Evolutionary conservation across 2,113 vertebrate species (phyloP).

Genomic region (Myrmecophaga tridactyla): DNA sequence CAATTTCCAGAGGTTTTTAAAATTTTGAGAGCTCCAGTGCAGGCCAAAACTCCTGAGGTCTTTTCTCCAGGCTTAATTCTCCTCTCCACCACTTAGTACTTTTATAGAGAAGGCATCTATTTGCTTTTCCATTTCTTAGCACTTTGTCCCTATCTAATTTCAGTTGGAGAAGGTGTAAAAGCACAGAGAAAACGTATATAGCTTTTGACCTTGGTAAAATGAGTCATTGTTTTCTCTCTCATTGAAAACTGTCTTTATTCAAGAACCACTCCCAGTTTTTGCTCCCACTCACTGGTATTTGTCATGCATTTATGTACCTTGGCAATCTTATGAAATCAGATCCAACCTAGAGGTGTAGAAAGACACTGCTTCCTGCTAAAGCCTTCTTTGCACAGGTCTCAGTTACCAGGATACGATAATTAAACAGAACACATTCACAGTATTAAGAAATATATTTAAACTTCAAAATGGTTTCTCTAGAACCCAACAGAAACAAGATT

Average conservation of each 20-base stretch:
- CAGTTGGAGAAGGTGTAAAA: slow-evolving; percentile 42
- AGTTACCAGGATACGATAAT: slow-evolving; percentile 32
- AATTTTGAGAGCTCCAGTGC: not conserved
- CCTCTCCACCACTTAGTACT: not conserved
- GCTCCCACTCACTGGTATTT: not conserved
- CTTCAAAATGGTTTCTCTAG: not conserved
- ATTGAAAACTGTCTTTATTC: slow-evolving; percentile 29
- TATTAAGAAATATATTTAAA: slow-evolving; percentile 23
- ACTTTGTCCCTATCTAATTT: slow-evolving; percentile 47
- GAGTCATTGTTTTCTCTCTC: slow-evolving; percentile 6
- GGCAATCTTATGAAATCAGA: not conserved
- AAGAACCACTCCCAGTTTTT: not conserved
- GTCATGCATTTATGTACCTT: not conserved
- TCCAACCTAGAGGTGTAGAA: not conserved
- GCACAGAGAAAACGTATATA: slow-evolving; percentile 45
- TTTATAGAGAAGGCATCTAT: slow-evolving; percentile 33
- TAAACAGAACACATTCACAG: not conserved
- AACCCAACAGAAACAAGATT: not conserved
- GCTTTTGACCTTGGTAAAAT: slow-evolving; percentile 16
- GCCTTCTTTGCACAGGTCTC: slow-evolving; percentile 8
- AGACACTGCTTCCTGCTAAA: not conserved
- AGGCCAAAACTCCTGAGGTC: not conserved
- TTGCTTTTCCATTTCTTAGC: slow-evolving; percentile 42
- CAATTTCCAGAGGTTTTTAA: not conserved
- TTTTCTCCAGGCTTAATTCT: slow-evolving; percentile 22